Evolutionary conservation across 2,888 invertebrate species (phyloP).

Genomic region (Zeuzera pyrina): DNA sequence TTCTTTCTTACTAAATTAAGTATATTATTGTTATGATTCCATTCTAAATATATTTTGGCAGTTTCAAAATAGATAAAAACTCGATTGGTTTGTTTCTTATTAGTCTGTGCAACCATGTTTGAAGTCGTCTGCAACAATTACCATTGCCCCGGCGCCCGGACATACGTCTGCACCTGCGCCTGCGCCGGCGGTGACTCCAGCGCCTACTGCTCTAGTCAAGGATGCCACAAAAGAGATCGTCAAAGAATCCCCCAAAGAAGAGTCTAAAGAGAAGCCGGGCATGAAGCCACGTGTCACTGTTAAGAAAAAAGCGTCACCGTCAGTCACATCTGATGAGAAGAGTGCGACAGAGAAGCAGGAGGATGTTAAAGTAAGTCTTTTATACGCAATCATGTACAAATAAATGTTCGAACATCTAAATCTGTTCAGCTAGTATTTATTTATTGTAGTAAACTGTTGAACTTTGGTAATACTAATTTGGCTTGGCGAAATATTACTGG

Average conservation of each 20-base stretch:
- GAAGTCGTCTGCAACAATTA: slow-evolving; percentile 60
- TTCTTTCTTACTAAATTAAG: background rate
- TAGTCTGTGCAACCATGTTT: slow-evolving; percentile 39
- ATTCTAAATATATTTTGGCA: no score
- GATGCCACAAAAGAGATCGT: slow-evolving; percentile 41
- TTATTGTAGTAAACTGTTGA: no score
- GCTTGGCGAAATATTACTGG: no score
- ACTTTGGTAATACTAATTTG: no score
- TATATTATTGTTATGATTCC: no score
- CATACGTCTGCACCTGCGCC: slow-evolving; percentile 15
- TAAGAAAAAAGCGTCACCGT: slow-evolving; percentile 38
- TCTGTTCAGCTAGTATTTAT: no score
- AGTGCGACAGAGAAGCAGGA: slow-evolving; percentile 36
- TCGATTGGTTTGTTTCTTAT: no score
- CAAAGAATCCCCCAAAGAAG: slow-evolving; percentile 35
- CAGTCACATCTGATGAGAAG: slow-evolving; percentile 40
- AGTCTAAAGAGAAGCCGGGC: slow-evolving; percentile 30
- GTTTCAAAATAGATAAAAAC: no score
- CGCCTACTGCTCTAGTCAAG: slow-evolving; percentile 23
- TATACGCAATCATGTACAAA: background rate
- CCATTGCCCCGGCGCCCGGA: slow-evolving; percentile 43
- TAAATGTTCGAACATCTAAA: no score
- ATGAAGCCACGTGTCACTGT: slow-evolving; percentile 30
- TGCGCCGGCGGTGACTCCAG: background rate
- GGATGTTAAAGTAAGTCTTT: slow-evolving; percentile 35